Evolutionary conservation across 2,797 vertebrate species (phyloP).

Genomic region (Podarcis siculus): DNA sequence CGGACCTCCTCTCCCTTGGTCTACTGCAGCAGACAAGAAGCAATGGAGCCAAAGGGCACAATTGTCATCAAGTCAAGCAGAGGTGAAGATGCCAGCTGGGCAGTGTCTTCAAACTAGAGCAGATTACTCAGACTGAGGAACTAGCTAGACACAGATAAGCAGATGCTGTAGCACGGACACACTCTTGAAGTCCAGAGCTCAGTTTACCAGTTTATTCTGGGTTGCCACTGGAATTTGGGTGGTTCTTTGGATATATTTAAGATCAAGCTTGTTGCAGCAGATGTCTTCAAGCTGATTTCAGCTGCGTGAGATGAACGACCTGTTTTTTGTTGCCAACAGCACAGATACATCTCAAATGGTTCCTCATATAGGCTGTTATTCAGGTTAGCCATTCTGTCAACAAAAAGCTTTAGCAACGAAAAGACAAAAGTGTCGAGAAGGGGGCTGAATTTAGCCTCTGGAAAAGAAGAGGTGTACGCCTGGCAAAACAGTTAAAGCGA

Average conservation of each 20-base stretch:
- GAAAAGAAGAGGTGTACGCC: background rate
- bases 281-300: background rate
- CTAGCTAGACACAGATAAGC: background rate
- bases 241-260: background rate
- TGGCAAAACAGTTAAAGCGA: background rate
- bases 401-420: background rate
- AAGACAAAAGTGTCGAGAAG: background rate
- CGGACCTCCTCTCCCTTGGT: background rate
- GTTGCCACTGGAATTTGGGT: background rate
- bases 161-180: background rate
- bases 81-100: background rate
- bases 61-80: background rate
- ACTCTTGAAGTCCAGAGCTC: background rate
- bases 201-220: no score
- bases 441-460: background rate
- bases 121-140: background rate
- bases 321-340: background rate
- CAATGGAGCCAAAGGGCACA: background rate
- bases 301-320: background rate
- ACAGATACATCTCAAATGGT: background rate
- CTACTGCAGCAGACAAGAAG: background rate
- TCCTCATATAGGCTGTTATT: background rate
- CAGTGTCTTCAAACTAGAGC: background rate
- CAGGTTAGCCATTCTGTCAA: slow-evolving; percentile 1
- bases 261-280: background rate